Conservation (phyloP, 2,113 vertebrate genomes). For the Stercorarius parasiticus region DNA sequence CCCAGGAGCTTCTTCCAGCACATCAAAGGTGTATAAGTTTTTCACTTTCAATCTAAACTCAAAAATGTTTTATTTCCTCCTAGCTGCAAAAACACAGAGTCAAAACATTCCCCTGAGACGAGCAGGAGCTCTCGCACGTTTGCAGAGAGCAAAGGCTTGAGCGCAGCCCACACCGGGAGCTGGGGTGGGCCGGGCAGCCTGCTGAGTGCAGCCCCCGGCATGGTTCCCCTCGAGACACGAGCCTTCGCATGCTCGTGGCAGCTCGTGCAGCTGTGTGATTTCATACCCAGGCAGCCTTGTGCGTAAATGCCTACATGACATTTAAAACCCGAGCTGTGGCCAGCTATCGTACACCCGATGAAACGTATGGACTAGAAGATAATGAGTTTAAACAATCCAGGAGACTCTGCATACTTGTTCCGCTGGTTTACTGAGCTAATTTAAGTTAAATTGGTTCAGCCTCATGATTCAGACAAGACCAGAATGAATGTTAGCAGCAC, state of each 20-base stretch:
- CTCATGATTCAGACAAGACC: background rate
- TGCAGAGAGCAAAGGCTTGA: background rate
- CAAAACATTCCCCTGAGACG: background rate
- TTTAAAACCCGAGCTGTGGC: background rate
- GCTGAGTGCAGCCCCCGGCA: accelerated
- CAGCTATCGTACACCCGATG: accelerated
- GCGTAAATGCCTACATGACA: accelerated
- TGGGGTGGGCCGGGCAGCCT: background rate
- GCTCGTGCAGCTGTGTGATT: background rate
- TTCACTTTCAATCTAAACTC: background rate
- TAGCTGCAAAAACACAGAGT: background rate
- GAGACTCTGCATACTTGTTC: background rate
- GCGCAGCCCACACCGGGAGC: accelerated
- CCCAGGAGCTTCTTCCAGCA: background rate
- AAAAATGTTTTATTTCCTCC: background rate
- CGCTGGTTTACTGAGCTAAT: conserved; percentile 1
- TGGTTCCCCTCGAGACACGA: accelerated
- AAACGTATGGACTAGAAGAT: background rate
- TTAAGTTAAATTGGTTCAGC: background rate
- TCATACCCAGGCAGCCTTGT: background rate
- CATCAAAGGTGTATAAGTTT: background rate
- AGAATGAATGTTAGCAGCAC: background rate
- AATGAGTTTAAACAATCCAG: background rate
- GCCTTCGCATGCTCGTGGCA: accelerated
- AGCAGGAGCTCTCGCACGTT: background rate